phyloP scores from a whole-genome alignment of 2,797 vertebrate genomes.

The Hypotaenidia philippensis region DNA sequence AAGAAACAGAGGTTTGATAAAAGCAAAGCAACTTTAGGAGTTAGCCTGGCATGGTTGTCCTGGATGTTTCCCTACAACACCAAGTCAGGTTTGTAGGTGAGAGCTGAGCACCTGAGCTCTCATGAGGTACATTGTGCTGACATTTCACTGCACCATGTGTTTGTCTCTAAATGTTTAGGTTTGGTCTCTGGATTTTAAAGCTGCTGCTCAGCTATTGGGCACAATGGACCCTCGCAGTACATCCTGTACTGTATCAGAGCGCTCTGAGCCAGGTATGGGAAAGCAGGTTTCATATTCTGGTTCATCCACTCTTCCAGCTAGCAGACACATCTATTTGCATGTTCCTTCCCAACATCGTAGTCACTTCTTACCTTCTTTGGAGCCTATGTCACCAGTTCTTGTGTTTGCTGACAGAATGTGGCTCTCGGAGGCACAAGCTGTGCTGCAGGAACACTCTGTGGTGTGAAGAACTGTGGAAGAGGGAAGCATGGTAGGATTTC shows the following conservation, averaged over 20 bases:
- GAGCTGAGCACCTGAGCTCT: background rate
- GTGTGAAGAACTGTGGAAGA: background rate
- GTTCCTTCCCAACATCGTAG: background rate
- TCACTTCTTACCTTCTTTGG: background rate
- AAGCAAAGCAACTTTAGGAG: background rate
- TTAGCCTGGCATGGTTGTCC: background rate
- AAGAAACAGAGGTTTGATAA: background rate
- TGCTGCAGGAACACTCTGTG: background rate
- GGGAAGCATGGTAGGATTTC: background rate
- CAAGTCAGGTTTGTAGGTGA: background rate
- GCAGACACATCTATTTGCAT: constrained; percentile 24
- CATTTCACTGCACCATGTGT: background rate
- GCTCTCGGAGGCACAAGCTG: background rate
- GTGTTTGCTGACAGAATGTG: background rate
- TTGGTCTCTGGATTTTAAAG: background rate
- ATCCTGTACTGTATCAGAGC: background rate
- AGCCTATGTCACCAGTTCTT: background rate
- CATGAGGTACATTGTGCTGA: background rate
- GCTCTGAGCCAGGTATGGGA: background rate
- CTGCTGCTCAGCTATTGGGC: background rate
- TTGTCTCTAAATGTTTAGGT: background rate
- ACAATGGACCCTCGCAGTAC: background rate
- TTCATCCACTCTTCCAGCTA: constrained; percentile 21
- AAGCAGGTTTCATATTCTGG: constrained; percentile 22
- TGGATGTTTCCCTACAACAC: background rate